A percentile compares a stretch with the other conserved stretches of the same genome.
Conservation (phyloP, 2,113 vertebrate genomes). For the Lichenostomus cassidix region DNA sequence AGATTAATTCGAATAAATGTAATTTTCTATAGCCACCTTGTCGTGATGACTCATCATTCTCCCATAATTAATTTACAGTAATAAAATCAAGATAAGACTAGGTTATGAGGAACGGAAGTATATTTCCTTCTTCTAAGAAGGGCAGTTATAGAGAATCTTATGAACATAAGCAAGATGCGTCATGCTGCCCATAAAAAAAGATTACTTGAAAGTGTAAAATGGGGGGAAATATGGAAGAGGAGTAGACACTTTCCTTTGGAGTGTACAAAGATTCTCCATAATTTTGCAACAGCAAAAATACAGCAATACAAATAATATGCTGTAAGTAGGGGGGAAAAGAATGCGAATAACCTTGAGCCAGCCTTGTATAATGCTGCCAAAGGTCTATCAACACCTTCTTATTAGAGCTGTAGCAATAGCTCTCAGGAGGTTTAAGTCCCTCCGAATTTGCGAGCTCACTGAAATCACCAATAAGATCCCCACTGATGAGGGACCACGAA, state of each 20-base stretch:
- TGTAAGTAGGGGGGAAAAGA: not conserved
- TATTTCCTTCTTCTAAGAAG: not conserved
- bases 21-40: conserved; percentile 5
- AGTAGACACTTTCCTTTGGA: not conserved
- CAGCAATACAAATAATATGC: not conserved
- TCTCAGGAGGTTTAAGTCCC: not conserved
- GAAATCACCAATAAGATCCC: conserved; percentile 25
- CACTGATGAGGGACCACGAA: not conserved
- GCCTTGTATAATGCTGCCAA: conserved; percentile 23
- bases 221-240: not conserved
- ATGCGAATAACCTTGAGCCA: conserved; percentile 1
- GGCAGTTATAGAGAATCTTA: not conserved
- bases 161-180: not conserved
- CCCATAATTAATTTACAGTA: conserved; percentile 52
- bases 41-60: conserved; percentile 43
- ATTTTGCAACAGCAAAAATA: not conserved
- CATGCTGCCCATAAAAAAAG: not conserved
- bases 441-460: conserved; percentile 37
- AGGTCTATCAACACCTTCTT: conserved; percentile 63
- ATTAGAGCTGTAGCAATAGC: conserved; percentile 34
- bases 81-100: conserved; percentile 58
- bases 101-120: not conserved
- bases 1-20: conserved; percentile 52
- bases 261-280: not conserved
- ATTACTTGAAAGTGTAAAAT: not conserved